Evolutionary conservation across 2,797 vertebrate genomes (phyloP).

Genomic region (Gastrophryne carolinensis): DNA sequence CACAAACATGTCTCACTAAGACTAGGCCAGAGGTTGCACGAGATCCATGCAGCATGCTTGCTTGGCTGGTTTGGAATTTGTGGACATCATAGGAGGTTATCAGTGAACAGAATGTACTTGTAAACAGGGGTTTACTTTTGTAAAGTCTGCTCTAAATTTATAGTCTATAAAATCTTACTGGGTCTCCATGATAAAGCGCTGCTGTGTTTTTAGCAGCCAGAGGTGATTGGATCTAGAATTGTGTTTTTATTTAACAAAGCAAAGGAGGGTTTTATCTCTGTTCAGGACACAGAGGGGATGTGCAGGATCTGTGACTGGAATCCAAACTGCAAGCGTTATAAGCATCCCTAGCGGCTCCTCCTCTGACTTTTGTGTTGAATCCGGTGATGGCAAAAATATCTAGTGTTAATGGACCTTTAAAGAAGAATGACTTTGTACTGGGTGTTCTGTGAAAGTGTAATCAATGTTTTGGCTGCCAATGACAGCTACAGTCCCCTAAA

Average conservation of each 20-base stretch:
- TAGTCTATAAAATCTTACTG: slow-evolving; percentile 38
- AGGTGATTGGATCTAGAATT: slow-evolving; percentile 46
- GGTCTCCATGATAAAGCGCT: slow-evolving; percentile 28
- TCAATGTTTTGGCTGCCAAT: not conserved
- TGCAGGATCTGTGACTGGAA: slow-evolving; percentile 28
- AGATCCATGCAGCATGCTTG: no score
- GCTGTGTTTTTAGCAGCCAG: slow-evolving; percentile 31
- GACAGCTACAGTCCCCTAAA: not conserved
- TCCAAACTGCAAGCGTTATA: slow-evolving; percentile 5
- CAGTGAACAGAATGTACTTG: no score
- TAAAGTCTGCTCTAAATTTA: slow-evolving; percentile 46
- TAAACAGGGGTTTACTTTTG: no score
- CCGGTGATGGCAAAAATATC: not conserved
- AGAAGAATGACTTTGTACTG: not conserved
- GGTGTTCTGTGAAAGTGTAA: not conserved
- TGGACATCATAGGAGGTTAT: no score
- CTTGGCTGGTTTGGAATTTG: no score
- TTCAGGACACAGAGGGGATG: slow-evolving; percentile 9
- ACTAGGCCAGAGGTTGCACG: no score
- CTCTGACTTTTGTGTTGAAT: slow-evolving; percentile 2
- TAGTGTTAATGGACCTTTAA: not conserved
- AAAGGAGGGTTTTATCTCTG: slow-evolving; percentile 19
- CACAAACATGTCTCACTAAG: no score
- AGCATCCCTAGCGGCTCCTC: not conserved
- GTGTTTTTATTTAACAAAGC: slow-evolving; percentile 38